A percentile compares a stretch with the other conserved stretches of the same genome.
phyloP scores from a whole-genome alignment of 2,113 vertebrate species.

The Seriola rivoliana region DNA sequence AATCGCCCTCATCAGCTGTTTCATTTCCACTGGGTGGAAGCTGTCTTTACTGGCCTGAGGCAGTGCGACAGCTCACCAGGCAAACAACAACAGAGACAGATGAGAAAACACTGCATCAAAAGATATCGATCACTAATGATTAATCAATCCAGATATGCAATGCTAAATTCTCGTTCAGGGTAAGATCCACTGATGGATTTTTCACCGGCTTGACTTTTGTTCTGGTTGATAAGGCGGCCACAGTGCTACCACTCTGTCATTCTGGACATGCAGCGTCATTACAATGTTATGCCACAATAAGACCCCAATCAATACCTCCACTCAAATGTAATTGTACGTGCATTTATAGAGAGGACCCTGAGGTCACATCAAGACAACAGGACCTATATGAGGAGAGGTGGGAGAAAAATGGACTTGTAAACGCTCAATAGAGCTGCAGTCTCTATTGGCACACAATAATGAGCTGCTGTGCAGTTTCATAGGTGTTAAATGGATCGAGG shows the following conservation, averaged over 20 bases:
- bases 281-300: constrained; percentile 59
- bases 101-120: constrained; percentile 32
- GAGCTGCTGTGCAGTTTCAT: constrained; percentile 23
- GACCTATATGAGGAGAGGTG: background rate
- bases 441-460: background rate
- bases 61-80: background rate
- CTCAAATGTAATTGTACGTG: constrained; percentile 65
- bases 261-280: constrained; percentile 45
- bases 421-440: constrained; percentile 25
- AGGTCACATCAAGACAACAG: constrained; percentile 64
- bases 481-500: constrained; percentile 29
- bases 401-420: constrained; percentile 44
- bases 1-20: constrained; percentile 31
- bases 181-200: constrained; percentile 42
- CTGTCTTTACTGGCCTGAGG: background rate
- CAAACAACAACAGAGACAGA: constrained; percentile 9
- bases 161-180: background rate
- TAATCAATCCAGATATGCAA: constrained; percentile 35
- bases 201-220: constrained; percentile 30
- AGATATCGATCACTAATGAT: constrained; percentile 50
- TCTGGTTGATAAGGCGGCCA: constrained; percentile 37
- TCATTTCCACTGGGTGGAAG: background rate
- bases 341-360: constrained; percentile 64
- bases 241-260: constrained; percentile 43
- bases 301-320: constrained; percentile 73